These are phyloP conservation scores for Busseola fusca DNA, from an alignment of 2,888 invertebrate genomes.

Conservation along the genomic window DNA sequence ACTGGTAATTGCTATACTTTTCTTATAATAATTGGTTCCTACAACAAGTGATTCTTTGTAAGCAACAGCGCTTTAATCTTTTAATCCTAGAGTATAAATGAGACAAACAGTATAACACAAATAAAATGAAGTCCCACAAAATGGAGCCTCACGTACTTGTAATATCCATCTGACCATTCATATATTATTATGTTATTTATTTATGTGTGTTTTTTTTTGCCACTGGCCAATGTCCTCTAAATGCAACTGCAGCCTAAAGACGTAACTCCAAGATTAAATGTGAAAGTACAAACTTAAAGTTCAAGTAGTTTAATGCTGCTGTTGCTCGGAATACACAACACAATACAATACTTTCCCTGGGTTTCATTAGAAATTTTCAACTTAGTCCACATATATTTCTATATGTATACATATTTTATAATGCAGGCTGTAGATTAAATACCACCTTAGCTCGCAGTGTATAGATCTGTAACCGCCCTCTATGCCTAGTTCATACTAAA, in stretches of 20 bases:
- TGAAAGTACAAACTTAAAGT: conserved; percentile 36
- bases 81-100: conserved; percentile 11
- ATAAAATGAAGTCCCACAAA: conserved; percentile 11
- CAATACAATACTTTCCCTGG: background rate
- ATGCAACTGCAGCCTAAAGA: conserved; percentile 12
- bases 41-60: conserved; percentile 24
- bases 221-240: background rate
- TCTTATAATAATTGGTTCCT: conserved; percentile 30
- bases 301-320: conserved; percentile 15
- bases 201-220: no score
- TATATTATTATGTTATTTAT: background rate
- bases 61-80: no score
- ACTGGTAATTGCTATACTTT: conserved; percentile 36
- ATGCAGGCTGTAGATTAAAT: background rate
- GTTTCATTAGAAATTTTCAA: conserved; percentile 12
- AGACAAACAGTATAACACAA: background rate
- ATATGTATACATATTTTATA: background rate
- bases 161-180: background rate
- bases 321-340: conserved; percentile 10
- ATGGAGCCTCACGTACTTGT: background rate
- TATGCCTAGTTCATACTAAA: conserved; percentile 24
- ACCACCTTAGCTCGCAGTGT: no score
- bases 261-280: conserved; percentile 17
- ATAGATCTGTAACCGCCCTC: background rate
- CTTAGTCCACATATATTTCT: background rate